Base-by-base conservation (phyloP, 2,888 invertebrate species). In the Colostygia pectinataria region DNA sequence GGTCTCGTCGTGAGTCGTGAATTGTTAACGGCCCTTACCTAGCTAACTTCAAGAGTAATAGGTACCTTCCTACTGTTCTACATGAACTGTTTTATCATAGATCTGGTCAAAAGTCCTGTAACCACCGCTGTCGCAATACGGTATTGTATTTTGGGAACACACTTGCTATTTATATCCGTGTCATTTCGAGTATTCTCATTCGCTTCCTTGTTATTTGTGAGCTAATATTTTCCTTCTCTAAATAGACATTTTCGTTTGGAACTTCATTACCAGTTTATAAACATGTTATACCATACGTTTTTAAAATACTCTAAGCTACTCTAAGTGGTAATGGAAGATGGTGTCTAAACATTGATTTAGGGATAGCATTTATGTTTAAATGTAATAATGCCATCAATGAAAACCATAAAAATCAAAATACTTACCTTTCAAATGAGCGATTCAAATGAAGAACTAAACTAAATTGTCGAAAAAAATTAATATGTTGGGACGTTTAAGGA, bases 181-280 rank as follows among this genome's bases (percentile, higher is more conserved):
- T 60, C 60, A 57, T 57, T 54, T 55, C 29, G 39, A 47, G 50
- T 52, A 54, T 56, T 54, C 58, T 49, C 52, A 45, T 52, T 56
- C 58, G 54, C 39, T 60, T 58, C 58, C 56, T 55, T 51, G 58
- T 61, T 60, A 60, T 58, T 55, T 61, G 28, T 52, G 48, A 50
- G 48, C 47, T 54, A 55, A 55, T 55, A 55, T 60, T 55, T 56
- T 53, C 54, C 45, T 38, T 51, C 56, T 51, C 24, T 36, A 58
- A 58, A 58, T 58, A 59, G 58, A 55, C 40, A 53, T 49, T 33
- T 59, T 25, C 43, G 41, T 49, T 53, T 12, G 40, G 43, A 53
- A 45, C 52, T 58, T 52, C 53, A 53, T 55, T 61, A 57, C 48
- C 54, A 31, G 48, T 40, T 52, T 46, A 50, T 36, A 57, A 45